Base-by-base conservation (phyloP, 1,140 invertebrate genomes). In the Chrysopa pallens region DNA sequence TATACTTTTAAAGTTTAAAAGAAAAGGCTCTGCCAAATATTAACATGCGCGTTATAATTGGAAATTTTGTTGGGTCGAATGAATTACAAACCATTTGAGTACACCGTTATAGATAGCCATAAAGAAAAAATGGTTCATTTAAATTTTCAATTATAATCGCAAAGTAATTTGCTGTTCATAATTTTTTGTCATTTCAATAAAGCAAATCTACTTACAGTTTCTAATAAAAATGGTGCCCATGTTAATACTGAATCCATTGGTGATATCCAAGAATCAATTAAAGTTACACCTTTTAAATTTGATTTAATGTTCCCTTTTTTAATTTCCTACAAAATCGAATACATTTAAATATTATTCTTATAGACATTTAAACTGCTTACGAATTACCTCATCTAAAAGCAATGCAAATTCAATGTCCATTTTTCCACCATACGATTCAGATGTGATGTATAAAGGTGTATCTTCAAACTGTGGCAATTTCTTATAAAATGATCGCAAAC, bases 371-470 rank as follows among this genome's bases (percentile, higher is more conserved):
- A 36, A 38, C 11, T 40, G 12, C 29, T n/a, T 41, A 40, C 42
- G 42, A 15, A 31, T 52, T 62, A 82, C 79, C 59, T 74, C 61
- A 50, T 69, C 60, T 55, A 82, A 66, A 29, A 60, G 50, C 17
- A 69, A 55, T 0, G 70, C 80, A 53, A 91, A 85, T 49, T 84
- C 80, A 8, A 79, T 73, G 0, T 83, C 76, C 81, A 90, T 90
- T 66, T 92, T 92, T 1, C 85, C 87, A 11, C 86, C 86, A 60
- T 91, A 91, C 1, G 84, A 88, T 57, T 91, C 82, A 15, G 75
- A 80, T 46, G 80, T 81, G 38, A 91, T 84, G 49, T 86, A 91
- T 11, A 85, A 67, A 1, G 83, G 79, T 3, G 78, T 69, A 6
- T 58, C 63, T 51, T 74, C 66, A 52, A 86, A 85, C 48, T 80